Percentiles rank a stretch among this genome's conserved stretches.
Conservation (phyloP, 2,797 vertebrate genomes). For the Sus cebifrons region DNA sequence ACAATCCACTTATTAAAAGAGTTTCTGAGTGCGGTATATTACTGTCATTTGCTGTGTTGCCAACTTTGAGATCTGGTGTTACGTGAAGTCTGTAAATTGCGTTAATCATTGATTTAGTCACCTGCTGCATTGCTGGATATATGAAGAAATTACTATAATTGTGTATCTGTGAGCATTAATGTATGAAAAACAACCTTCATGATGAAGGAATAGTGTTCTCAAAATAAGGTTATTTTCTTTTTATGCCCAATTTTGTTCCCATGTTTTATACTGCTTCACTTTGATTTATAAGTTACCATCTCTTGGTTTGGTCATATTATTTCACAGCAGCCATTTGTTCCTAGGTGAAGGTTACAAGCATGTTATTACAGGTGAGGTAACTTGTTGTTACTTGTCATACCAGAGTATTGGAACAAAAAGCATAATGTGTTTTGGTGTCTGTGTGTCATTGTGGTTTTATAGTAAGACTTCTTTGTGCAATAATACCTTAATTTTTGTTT, state of each 20-base stretch:
- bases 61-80: not conserved
- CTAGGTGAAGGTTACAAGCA: not conserved
- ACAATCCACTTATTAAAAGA: not conserved
- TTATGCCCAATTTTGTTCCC: not conserved
- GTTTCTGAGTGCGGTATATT: not conserved
- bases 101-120: not conserved
- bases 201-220: not conserved
- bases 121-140: not conserved
- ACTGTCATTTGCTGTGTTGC: not conserved
- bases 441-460: not conserved
- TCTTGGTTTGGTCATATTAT: slow-evolving; percentile 4
- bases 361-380: not conserved
- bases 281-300: not conserved
- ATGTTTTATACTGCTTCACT: not conserved
- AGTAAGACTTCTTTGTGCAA: slow-evolving; percentile 20
- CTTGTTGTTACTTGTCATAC: not conserved
- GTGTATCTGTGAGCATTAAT: not conserved
- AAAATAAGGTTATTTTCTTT: not conserved
- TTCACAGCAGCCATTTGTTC: slow-evolving; percentile 26
- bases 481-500: not conserved
- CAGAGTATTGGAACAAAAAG: not conserved
- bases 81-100: not conserved
- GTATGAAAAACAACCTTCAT: not conserved
- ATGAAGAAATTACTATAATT: not conserved
- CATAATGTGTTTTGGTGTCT: not conserved